Evolutionary conservation across 2,797 vertebrate species (phyloP).

Genomic region (Paratrypauchen microcephalus): DNA sequence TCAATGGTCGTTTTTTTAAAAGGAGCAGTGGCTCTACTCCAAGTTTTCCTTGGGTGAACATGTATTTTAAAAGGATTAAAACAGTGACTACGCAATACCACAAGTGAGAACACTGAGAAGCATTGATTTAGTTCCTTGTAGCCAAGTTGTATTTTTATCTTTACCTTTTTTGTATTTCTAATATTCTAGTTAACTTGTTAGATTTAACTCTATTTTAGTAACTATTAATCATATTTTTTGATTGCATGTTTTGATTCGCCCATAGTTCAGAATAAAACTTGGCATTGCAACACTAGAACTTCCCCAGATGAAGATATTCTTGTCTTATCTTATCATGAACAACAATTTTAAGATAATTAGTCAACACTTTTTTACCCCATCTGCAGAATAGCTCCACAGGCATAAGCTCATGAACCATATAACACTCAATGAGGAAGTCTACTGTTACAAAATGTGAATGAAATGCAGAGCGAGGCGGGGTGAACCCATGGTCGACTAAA

Average conservation of each 20-base stretch:
- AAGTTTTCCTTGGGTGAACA: neutral
- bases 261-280: no score
- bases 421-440: constrained; percentile 13
- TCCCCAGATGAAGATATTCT: no score
- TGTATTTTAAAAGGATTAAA: neutral
- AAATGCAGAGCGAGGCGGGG: constrained; percentile 39
- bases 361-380: neutral
- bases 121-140: neutral
- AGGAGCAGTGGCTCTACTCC: neutral
- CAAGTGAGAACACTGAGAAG: neutral
- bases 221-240: no score
- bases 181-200: no score
- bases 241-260: no score
- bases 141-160: no score
- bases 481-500: constrained; percentile 39
- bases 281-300: no score
- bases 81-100: neutral
- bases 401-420: constrained; percentile 26
- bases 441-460: constrained; percentile 34
- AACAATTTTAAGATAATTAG: neutral
- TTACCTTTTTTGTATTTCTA: no score
- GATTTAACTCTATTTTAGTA: no score
- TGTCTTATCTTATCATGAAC: no score
- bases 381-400: constrained; percentile 4
- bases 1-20: neutral